Evolutionary conservation across 2,888 invertebrate species (phyloP), one percentile per base, ranked within the genome.

Genomic region (Cotesia congregata): DNA sequence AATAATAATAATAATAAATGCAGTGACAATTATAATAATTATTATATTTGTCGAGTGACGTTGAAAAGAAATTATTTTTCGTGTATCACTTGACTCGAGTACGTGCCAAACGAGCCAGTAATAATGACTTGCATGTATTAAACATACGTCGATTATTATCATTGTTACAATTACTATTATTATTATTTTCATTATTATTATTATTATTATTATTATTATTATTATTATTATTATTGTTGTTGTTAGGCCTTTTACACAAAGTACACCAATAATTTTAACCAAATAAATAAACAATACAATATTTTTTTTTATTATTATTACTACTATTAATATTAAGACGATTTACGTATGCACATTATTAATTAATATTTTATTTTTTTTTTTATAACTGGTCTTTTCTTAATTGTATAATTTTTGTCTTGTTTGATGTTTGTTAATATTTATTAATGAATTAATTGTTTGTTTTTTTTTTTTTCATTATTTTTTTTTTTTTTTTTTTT

Each of bases 171-270:
- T 50, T 50, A 50, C 12, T 12, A 50, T 50, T 50, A 50, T 50
- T 75, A 3, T 39, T 9, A 50, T 50, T 9, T 5, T 62, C 12
- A 62, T 62, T 17, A 17, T 17, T 62, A 62, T 62, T 61, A 61
- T 61, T 61, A 41, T 41, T 41, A 41, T 41, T 41, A 41, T 41
- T 41, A 41, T 41, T 41, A 41, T 41, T 41, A 41, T 41, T 41
- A 50, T 50, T 50, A 50, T 50, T 50, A 50, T 50, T 50, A 20
- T 17, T 64, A 67, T 68, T 70, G 40, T 41, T 41, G 9, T 41
- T 41, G 7, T 50, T 50, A 76, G 76, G 76, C 76, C 76, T 73
- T 73, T 70, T 50, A 62, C 72, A 76, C 41, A 39, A 69, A 74
- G 50, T 68, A 75, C 39, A 75, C 64, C 15, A 15, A 59, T 69